Percentiles rank a stretch among this genome's conserved stretches.
phyloP scores from a whole-genome alignment of 2,797 vertebrate species.

The Buceros bicornis region DNA sequence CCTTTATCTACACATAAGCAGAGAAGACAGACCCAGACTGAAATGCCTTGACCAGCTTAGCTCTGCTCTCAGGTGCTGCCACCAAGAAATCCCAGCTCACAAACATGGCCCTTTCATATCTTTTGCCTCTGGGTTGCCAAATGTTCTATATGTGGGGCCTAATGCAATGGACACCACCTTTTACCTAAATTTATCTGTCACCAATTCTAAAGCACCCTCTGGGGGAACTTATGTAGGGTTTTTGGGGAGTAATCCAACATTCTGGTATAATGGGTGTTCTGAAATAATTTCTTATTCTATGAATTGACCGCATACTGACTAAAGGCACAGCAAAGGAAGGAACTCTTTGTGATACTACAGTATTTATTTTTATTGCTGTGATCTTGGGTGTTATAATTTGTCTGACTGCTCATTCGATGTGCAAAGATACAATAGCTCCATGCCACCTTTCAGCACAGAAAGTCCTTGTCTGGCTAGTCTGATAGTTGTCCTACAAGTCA shows the following conservation, averaged over 20 bases:
- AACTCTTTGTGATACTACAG: not conserved
- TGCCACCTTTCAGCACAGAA: not conserved
- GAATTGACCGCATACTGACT: not conserved
- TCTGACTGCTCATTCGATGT: not conserved
- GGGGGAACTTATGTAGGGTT: accelerated
- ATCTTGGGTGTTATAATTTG: not conserved
- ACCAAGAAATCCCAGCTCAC: not conserved
- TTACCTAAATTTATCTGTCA: not conserved
- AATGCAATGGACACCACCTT: not conserved
- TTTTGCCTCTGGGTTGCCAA: not conserved
- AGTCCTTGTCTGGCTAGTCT: not conserved
- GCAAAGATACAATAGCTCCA: not conserved
- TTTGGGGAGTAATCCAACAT: not conserved
- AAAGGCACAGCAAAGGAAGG: not conserved
- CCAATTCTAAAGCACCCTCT: not conserved
- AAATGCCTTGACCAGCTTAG: not conserved
- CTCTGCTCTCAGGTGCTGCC: not conserved
- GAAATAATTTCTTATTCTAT: not conserved
- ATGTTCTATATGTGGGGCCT: not conserved
- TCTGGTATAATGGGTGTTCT: not conserved
- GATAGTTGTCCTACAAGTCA: constrained; percentile 16
- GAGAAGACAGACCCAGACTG: constrained; percentile 3
- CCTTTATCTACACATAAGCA: not conserved
- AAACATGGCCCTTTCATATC: not conserved
- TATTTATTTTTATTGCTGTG: not conserved